A percentile compares a stretch with the other conserved stretches of the same genome.
Evolutionary conservation across 2,113 vertebrate genomes (phyloP).

Genomic region (Cephalopholis sonnerati): DNA sequence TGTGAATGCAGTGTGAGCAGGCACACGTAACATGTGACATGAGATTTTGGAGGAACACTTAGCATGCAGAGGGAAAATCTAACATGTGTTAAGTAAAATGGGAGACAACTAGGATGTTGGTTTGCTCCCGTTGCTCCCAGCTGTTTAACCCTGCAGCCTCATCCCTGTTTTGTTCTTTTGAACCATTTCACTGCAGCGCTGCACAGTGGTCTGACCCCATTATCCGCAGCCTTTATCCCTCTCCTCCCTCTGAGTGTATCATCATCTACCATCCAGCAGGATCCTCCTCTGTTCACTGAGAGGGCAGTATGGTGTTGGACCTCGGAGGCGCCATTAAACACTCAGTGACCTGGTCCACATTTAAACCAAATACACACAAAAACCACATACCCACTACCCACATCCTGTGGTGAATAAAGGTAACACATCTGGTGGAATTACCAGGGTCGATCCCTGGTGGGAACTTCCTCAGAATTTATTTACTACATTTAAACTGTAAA

Average conservation of each 20-base stretch:
- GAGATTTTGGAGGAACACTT: background rate
- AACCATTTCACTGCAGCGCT: slow-evolving; percentile 39
- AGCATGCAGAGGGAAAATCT: background rate
- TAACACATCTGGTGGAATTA: background rate
- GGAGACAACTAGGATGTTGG: slow-evolving; percentile 27
- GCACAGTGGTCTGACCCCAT: slow-evolving; percentile 42
- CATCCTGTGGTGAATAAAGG: background rate
- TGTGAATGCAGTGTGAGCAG: background rate
- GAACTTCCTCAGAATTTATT: background rate
- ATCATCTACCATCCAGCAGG: slow-evolving; percentile 29
- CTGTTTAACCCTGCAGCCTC: slow-evolving; percentile 27
- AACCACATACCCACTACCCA: background rate
- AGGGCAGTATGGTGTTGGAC: slow-evolving; percentile 9
- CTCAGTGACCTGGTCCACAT: slow-evolving; percentile 14
- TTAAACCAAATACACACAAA: background rate
- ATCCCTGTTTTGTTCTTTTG: slow-evolving; percentile 44
- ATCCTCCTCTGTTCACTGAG: slow-evolving; percentile 28
- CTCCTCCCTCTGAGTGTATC: slow-evolving; percentile 9
- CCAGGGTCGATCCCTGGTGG: background rate
- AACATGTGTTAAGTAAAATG: slow-evolving; percentile 5
- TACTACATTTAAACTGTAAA: background rate
- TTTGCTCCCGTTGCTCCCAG: slow-evolving; percentile 20
- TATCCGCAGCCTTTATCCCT: slow-evolving; percentile 40
- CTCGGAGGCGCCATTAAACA: background rate
- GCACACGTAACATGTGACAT: background rate